Evolutionary conservation across 2,888 invertebrate species (phyloP), one percentile per base, ranked within the genome.

Genomic region (Pristionchus arcanus): DNA sequence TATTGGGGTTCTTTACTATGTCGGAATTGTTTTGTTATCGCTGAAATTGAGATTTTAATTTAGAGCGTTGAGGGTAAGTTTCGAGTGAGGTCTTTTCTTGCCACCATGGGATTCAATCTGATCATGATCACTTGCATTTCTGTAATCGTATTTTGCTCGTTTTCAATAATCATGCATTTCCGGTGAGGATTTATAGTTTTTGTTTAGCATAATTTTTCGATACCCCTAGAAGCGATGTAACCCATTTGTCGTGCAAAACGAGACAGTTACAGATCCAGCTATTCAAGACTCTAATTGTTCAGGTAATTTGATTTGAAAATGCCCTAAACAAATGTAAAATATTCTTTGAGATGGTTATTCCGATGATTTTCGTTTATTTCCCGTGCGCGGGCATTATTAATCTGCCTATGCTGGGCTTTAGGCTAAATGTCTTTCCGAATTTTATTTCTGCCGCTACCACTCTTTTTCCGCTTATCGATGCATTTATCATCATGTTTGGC

Each of bases 71-170:
- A 13, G 28, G 68, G 68, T n/a, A n/a, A n/a, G n/a, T n/a, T n/a
- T n/a, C n/a, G n/a, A n/a, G n/a, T n/a, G n/a, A n/a, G n/a, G n/a
- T 7, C 25, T 28, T 68, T 68, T 28, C 13, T 28, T 28, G 9
- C 68, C n/a, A 68, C 68, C 13, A 68, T 68, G 68, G 68, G 68
- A 68, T 68, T 68, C 68, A 68, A 68, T 28, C 2, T n/a, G 28
- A n/a, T 68, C 19, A 68, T 68, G 68, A 68, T 28, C 28, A n/a
- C n/a, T 25, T n/a, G 68, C 68, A 28, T 68, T 7, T 28, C 28
- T 28, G 28, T 68, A 2, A 68, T 68, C 68, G n/a, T n/a, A 28
- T 68, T 13, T n/a, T 68, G 68, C 68, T 25, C 28, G 25, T 13
- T 68, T 68, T 25, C 68, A 28, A 68, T 68, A 19, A 13, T 68